Evolutionary conservation across 2,888 invertebrate genomes (phyloP), one percentile per base, ranked within the genome.

Genomic region (Clivina fossor): DNA sequence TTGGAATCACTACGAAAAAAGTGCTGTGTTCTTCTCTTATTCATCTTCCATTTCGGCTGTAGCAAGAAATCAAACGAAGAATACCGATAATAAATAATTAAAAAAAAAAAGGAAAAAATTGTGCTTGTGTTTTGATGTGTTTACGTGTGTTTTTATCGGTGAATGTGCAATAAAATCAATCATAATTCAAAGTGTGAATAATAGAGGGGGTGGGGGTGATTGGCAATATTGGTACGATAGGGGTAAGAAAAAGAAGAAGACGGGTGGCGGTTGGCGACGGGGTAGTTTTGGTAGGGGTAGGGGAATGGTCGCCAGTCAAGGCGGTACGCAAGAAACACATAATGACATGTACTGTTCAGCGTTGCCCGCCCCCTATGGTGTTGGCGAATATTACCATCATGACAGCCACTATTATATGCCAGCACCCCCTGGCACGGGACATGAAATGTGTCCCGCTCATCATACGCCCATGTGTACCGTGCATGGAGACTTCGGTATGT

Each of bases 401-500:
- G 80, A 80, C 64, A 68, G 64, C 60, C 77, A 77, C 67, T 81
- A 80, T 74, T 81, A 76, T 73, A 75, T 77, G 67, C 74, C 76
- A 61, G 33, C 33, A 5, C 48, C 47, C 32, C 55, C 68, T 13
- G 82, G 82, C 69, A 77, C 46, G 28, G 53, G 43, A 32, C 48
- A 68, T 15, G 82, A 82, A 70, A 77, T 82, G 75, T 85, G 85
- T 68, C 81, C 82, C 62, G 82, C 84, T 59, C 84, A 84, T 68
- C 82, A 77, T 66, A 75, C 76, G 63, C 80, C 78, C 67, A 81
- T 86, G 78, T 86, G 86, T 76, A 80, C 85, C 61, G 78, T 87
- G 72, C 86, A 86, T 68, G 78, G 84, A 66, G 86, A 86, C 73
- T 87, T 83, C 74, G 86, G 88, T 88, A 74, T 80, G 84, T n/a